These are phyloP conservation scores for fruit fly (Drosophila melanogaster) DNA, from an alignment of 1,140 invertebrate species.

Conservation along the genomic window DNA sequence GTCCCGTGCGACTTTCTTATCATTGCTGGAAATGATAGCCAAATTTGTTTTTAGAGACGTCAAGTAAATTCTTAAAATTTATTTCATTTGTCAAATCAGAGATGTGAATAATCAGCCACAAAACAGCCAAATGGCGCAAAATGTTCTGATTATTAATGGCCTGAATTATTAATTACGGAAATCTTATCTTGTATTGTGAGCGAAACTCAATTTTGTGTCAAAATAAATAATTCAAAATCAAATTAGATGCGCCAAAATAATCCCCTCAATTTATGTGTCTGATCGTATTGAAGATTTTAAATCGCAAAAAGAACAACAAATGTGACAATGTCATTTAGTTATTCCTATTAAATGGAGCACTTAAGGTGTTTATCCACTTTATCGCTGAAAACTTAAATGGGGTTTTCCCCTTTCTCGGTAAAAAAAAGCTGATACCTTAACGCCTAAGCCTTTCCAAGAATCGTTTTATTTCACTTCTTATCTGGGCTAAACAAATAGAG, in stretches of 20 bases:
- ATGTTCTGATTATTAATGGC: background rate
- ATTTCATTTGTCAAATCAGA: constrained; percentile 24
- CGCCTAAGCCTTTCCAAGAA: background rate
- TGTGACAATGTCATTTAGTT: background rate
- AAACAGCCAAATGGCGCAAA: constrained; percentile 7
- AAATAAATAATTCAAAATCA: constrained; percentile 36
- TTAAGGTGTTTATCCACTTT: background rate
- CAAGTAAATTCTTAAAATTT: constrained; percentile 12
- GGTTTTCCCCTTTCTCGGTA: background rate
- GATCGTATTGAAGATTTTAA: constrained; percentile 20
- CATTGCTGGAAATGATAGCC: background rate
- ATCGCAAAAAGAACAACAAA: constrained; percentile 8
- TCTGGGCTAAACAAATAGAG: constrained; percentile 13
- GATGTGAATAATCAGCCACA: constrained; percentile 1
- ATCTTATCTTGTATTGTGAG: constrained; percentile 13
- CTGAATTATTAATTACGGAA: background rate
- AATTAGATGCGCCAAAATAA: constrained; percentile 17
- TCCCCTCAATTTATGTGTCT: constrained; percentile 3
- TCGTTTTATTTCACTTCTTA: background rate
- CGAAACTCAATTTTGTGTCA: constrained; percentile 10
- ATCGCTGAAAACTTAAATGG: background rate
- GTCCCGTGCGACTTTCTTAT: constrained; percentile 1
- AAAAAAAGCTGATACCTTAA: background rate
- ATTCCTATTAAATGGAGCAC: too few species aligned
- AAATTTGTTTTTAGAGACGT: constrained; percentile 10